A percentile compares a stretch with the other conserved stretches of the same genome.
Evolutionary conservation across 2,113 vertebrate species (phyloP).

Genomic region (Scartelaos histophorus): DNA sequence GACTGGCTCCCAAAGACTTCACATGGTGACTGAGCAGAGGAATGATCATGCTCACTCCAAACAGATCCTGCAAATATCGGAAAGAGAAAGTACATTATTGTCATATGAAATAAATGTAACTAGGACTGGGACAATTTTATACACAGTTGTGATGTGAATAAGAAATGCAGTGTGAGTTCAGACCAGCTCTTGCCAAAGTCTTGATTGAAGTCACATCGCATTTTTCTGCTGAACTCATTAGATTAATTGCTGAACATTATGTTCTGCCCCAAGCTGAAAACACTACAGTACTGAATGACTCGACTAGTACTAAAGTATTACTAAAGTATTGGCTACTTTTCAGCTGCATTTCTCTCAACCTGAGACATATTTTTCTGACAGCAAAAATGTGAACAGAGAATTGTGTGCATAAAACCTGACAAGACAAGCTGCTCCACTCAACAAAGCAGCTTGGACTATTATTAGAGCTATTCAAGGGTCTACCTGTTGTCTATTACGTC

Average conservation of each 20-base stretch:
- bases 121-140: not conserved
- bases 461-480: not conserved
- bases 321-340: not conserved
- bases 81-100: not conserved
- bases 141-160: not conserved
- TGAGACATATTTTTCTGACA: slow-evolving; percentile 36
- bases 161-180: not conserved
- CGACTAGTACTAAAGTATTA: not conserved
- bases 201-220: slow-evolving; percentile 69
- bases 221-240: slow-evolving; percentile 45
- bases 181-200: slow-evolving; percentile 36
- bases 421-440: slow-evolving; percentile 25
- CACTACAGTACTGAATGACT: not conserved
- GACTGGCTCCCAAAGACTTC: slow-evolving; percentile 90
- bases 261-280: not conserved
- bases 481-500: not conserved
- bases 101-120: not conserved
- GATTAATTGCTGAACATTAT: slow-evolving; percentile 38
- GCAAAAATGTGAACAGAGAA: not conserved
- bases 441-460: not conserved
- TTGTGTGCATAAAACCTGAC: slow-evolving; percentile 19
- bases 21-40: slow-evolving; percentile 91
- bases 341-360: not conserved
- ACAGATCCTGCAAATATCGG: slow-evolving; percentile 84
- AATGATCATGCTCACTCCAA: slow-evolving; percentile 96